These are phyloP conservation scores for Drosophila kanekoi DNA, from an alignment of 2,888 invertebrate genomes.

Conservation along the genomic window DNA sequence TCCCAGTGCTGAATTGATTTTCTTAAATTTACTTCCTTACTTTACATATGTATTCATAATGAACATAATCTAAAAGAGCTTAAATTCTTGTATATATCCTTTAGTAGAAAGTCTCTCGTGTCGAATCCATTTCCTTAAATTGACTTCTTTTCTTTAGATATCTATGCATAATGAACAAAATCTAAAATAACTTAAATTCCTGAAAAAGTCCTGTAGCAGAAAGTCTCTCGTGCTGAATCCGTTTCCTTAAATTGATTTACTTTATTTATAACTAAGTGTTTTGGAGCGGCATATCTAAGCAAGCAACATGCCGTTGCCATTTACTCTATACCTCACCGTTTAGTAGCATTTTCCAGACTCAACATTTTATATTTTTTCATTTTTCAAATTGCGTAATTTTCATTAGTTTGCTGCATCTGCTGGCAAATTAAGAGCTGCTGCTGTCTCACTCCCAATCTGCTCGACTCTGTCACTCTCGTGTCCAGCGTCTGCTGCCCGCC, in stretches of 20 bases:
- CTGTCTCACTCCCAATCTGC: conserved; percentile 23
- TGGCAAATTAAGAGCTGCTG: conserved; percentile 74
- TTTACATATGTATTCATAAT: too few species aligned
- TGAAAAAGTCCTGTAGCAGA: too few species aligned
- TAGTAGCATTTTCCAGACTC: conserved; percentile 39
- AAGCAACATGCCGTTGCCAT: background rate
- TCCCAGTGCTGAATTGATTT: too few species aligned
- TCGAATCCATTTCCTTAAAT: too few species aligned
- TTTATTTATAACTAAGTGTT: background rate
- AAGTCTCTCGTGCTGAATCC: background rate
- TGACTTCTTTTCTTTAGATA: conserved; percentile 4
- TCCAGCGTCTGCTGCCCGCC: background rate
- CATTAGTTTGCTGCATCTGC: conserved; percentile 80
- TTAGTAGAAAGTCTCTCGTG: too few species aligned
- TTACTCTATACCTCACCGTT: conserved; percentile 8
- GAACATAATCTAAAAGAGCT: too few species aligned
- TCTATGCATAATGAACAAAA: background rate
- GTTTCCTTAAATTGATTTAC: conserved; percentile 7
- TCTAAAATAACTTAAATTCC: too few species aligned
- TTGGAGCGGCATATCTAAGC: conserved; percentile 10
- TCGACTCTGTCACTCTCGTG: conserved; percentile 12
- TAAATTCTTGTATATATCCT: too few species aligned
- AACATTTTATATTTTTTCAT: conserved; percentile 46
- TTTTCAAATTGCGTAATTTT: conserved; percentile 81
- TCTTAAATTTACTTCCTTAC: background rate